phyloP scores from a whole-genome alignment of 2,113 vertebrate genomes.

The Nothoprocta perdicaria region DNA sequence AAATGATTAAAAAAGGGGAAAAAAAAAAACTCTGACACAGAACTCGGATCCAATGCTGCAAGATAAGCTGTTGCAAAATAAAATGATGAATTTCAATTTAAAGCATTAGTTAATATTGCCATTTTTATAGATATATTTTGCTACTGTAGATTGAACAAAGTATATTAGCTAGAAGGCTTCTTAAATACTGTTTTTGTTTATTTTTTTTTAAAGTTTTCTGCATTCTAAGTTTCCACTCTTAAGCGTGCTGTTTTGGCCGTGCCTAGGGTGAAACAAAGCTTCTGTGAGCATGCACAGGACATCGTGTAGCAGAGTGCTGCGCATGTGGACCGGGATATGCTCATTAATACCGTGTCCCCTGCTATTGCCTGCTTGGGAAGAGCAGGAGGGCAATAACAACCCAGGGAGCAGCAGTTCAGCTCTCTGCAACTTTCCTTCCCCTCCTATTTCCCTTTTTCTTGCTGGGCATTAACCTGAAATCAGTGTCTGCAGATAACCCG shows the following conservation, averaged over 20 bases:
- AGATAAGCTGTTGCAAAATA: slow-evolving; percentile 66
- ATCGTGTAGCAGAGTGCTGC: not conserved
- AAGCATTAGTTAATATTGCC: slow-evolving; percentile 52
- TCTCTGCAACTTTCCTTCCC: not conserved
- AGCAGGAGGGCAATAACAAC: not conserved
- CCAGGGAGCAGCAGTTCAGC: not conserved
- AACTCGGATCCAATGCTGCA: slow-evolving; percentile 24
- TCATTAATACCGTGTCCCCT: not conserved
- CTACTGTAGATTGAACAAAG: slow-evolving; percentile 31
- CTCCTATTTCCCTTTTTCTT: not conserved
- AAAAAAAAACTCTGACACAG: not conserved
- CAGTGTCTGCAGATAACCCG: not conserved
- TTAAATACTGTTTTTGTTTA: not conserved
- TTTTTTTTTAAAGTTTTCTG: not conserved
- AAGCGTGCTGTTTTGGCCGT: not conserved
- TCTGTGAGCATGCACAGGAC: not conserved
- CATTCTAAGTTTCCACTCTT: not conserved
- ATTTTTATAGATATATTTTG: slow-evolving; percentile 31
- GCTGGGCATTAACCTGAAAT: not conserved
- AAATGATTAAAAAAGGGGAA: slow-evolving; percentile 3
- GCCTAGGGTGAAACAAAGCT: not conserved
- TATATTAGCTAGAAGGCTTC: not conserved
- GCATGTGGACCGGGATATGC: not conserved
- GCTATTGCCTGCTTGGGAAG: not conserved
- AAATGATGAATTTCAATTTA: slow-evolving; percentile 56